Evolutionary conservation across 2,888 invertebrate genomes (phyloP), one percentile per base, ranked within the genome.

Genomic region (Heliconius cydno): DNA sequence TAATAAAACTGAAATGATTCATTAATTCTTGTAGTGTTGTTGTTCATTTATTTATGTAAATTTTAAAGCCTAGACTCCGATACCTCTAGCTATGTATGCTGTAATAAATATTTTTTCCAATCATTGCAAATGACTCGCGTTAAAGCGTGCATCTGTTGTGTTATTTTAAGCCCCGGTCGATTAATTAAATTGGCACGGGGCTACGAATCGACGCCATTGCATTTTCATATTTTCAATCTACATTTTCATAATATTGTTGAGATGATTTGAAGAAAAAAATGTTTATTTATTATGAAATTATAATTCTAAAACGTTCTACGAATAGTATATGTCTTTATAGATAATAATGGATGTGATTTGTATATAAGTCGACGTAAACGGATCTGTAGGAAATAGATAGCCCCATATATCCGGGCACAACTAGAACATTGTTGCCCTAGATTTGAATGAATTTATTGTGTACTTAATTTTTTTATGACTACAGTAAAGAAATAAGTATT

Each of bases 311-410:
- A 34, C 72, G 52, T 38, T 78, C 65, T 73, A 73, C 68, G 25
- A 68, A 76, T 71, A 73, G 70, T 38, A 66, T 68, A 30, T 72
- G 70, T 78, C 63, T 75, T 60, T 71, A 79, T 65, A n/a, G n/a
- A n/a, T n/a, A 63, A 77, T 71, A 65, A 46, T 67, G 66, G 12
- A 73, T 80, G 77, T 46, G 77, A 79, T 80, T 82, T 80, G 75
- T 77, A 77, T 76, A 79, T 67, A 78, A 79, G 73, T 76, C 78
- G 28, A 66, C 66, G 68, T 57, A 60, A 68, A 73, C 80, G 75
- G 79, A 79, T 68, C 72, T 68, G 70, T 25, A 77, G 77, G 79
- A 82, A 82, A 82, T 78, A 46, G 41, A 74, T 78, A 77, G 70
- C 78, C 38, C 46, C 68, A 28, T 74, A 73, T 75, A 68, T 15